A percentile compares a stretch with the other conserved stretches of the same genome.
phyloP scores from a whole-genome alignment of 2,113 vertebrate genomes.

The Melanocharis versteri region DNA sequence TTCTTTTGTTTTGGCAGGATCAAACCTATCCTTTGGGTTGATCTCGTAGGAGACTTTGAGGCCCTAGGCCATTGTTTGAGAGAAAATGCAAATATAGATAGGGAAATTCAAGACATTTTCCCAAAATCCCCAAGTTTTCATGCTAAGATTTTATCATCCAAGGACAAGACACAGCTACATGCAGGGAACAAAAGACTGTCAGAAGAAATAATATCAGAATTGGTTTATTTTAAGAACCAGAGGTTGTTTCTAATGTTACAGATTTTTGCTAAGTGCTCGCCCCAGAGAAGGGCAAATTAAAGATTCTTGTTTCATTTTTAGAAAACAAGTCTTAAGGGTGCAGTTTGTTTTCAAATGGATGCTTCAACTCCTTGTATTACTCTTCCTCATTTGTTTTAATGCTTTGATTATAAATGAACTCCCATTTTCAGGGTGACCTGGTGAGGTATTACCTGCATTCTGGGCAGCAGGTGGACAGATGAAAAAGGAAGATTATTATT shows the following conservation, averaged over 20 bases:
- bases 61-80: neutral
- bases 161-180: neutral
- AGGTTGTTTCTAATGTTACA: neutral
- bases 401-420: neutral
- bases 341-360: neutral
- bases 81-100: neutral
- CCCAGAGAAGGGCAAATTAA: neutral
- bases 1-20: neutral
- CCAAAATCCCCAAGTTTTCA: neutral
- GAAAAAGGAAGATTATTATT: neutral
- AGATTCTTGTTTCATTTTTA: neutral
- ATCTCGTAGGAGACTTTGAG: neutral
- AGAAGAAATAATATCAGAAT: neutral
- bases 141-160: neutral
- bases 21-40: neutral
- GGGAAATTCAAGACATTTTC: neutral
- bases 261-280: neutral
- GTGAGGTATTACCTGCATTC: neutral
- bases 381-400: neutral
- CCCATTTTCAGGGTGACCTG: neutral
- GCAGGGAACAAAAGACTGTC: neutral
- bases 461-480: neutral
- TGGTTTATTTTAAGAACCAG: neutral
- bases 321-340: neutral
- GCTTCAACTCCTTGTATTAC: neutral